These are phyloP conservation scores for Leptopilina drosophilae DNA, from an alignment of 2,888 invertebrate genomes.

Conservation along the genomic window DNA sequence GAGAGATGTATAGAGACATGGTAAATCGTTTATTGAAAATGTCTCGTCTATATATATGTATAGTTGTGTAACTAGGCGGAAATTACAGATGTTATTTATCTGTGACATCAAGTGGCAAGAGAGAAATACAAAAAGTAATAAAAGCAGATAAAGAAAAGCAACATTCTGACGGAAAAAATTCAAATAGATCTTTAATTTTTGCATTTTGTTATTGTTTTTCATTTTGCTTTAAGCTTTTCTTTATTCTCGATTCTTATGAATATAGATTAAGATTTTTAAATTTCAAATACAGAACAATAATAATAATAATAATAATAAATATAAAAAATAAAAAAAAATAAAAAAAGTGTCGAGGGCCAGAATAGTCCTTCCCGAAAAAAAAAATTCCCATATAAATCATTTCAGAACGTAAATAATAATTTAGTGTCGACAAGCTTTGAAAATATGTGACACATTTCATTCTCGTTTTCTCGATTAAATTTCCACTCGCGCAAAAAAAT, in stretches of 20 bases:
- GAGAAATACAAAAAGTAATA: slow-evolving; percentile 1
- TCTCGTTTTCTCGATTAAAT: slow-evolving; percentile 24
- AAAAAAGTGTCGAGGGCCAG: background rate
- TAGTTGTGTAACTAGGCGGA: slow-evolving; percentile 39
- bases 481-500: background rate
- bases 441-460: slow-evolving; percentile 2
- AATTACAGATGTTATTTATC: slow-evolving; percentile 47
- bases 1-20: slow-evolving; percentile 9
- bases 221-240: no score
- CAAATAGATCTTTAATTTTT: no score
- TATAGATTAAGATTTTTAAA: no score
- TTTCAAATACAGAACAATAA: no score
- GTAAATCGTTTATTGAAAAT: slow-evolving; percentile 32
- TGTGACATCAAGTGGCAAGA: slow-evolving; percentile 34
- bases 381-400: slow-evolving; percentile 1
- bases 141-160: background rate
- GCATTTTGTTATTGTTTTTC: no score
- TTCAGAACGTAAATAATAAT: background rate
- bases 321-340: background rate
- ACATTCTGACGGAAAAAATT: background rate
- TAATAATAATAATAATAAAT: no score
- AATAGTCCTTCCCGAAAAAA: background rate
- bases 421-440: background rate
- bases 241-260: no score
- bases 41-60: background rate